Evolutionary conservation across 2,113 vertebrate species (phyloP).

Genomic region (Talpa occidentalis): DNA sequence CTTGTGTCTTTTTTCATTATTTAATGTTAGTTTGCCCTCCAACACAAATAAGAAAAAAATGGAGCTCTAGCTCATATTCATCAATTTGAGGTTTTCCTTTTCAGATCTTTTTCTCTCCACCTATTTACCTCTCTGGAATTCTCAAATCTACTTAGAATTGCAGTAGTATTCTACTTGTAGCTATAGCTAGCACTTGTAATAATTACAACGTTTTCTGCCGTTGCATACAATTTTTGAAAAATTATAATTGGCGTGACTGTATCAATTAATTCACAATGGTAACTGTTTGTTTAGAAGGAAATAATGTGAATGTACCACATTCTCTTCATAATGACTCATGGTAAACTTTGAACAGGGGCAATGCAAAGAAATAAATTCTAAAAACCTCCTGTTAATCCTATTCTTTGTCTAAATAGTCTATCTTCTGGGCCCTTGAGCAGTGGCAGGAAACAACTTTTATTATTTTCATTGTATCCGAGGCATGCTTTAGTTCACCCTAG

Average conservation of each 20-base stretch:
- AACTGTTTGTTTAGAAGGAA: slow-evolving; percentile 57
- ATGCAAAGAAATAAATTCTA: slow-evolving; percentile 53
- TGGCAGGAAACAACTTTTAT: slow-evolving; percentile 56
- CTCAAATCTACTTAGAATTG: slow-evolving; percentile 28
- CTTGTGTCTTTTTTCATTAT: background rate
- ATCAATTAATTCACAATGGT: slow-evolving; percentile 54
- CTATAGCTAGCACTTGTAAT: slow-evolving; percentile 25
- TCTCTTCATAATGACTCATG: slow-evolving; percentile 30
- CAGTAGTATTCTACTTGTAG: slow-evolving; percentile 17
- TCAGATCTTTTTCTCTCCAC: background rate
- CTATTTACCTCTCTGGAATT: slow-evolving; percentile 20
- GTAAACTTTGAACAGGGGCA: slow-evolving; percentile 45
- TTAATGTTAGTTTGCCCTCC: background rate
- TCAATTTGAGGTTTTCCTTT: background rate
- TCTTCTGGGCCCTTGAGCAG: slow-evolving; percentile 37
- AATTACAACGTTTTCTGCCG: slow-evolving; percentile 34
- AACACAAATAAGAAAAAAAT: background rate
- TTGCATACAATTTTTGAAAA: slow-evolving; percentile 48
- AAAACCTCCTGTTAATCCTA: slow-evolving; percentile 5
- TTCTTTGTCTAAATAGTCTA: slow-evolving; percentile 62
- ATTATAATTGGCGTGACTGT: slow-evolving; percentile 36
- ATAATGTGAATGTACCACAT: slow-evolving; percentile 20
- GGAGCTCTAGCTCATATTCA: background rate
- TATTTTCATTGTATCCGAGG: slow-evolving; percentile 54
- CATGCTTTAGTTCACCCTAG: slow-evolving; percentile 20